phyloP scores from a whole-genome alignment of 2,888 invertebrate species.

The Strigamia maritima region DNA sequence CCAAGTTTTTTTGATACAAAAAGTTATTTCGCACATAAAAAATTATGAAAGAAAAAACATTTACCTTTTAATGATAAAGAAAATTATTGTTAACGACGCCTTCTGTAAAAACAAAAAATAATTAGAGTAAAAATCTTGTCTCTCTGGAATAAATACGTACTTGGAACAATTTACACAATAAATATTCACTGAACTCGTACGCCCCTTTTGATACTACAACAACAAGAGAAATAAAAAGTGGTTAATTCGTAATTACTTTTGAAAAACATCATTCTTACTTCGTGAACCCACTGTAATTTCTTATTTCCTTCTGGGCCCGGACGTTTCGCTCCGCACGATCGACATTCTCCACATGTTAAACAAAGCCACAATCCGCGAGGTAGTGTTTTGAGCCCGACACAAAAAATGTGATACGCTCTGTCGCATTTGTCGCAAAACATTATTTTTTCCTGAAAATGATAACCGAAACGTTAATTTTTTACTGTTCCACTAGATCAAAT shows the following conservation, averaged over 20 bases:
- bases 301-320: constrained; percentile 51
- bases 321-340: constrained; percentile 56
- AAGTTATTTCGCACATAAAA: neutral
- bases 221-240: neutral
- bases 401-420: constrained; percentile 88
- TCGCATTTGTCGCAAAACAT: constrained; percentile 93
- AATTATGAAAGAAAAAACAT: neutral
- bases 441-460: constrained; percentile 69
- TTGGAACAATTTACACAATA: neutral
- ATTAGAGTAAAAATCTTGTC: neutral
- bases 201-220: neutral
- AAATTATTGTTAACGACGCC: neutral
- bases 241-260: too few species aligned
- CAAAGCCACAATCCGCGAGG: constrained; percentile 90
- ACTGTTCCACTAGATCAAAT: neutral
- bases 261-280: constrained; percentile 49
- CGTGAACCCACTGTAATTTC: constrained; percentile 57
- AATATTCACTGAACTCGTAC: neutral
- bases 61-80: too few species aligned
- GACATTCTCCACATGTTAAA: constrained; percentile 68
- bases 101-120: neutral
- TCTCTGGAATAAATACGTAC: neutral
- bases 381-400: constrained; percentile 74
- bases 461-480: neutral
- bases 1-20: neutral